These are phyloP conservation scores for Typhlichthys eigenmanni DNA, from an alignment of 2,797 vertebrate genomes.

Conservation along the genomic window DNA sequence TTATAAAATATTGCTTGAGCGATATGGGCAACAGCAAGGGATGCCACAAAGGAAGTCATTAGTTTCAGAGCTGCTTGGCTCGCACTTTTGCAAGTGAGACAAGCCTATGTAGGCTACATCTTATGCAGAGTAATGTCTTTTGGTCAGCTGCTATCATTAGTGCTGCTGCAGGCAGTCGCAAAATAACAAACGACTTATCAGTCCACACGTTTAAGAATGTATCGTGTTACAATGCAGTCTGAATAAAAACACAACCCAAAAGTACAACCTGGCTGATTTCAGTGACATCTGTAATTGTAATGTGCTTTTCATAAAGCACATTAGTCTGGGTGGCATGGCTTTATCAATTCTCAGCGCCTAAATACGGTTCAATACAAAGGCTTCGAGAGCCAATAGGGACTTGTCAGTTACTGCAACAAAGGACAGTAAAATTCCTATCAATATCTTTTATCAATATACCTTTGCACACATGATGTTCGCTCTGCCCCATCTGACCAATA, in stretches of 20 bases:
- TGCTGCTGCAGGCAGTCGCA: slow-evolving; percentile 21
- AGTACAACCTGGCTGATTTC: not conserved
- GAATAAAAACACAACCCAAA: no score
- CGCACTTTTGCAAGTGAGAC: slow-evolving; percentile 40
- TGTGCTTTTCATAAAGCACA: not conserved
- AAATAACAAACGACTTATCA: slow-evolving; percentile 32
- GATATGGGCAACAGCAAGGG: slow-evolving; percentile 31
- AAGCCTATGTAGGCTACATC: slow-evolving; percentile 45
- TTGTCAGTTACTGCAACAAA: not conserved
- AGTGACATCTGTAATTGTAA: slow-evolving; percentile 1
- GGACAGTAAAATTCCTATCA: not conserved
- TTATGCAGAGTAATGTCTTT: slow-evolving; percentile 55
- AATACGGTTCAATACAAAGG: slow-evolving; percentile 22
- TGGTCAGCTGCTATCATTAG: slow-evolving; percentile 47
- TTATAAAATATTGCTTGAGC: slow-evolving; percentile 36
- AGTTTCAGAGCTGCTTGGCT: slow-evolving; percentile 52
- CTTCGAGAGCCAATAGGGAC: slow-evolving; percentile 11
- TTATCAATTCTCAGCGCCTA: slow-evolving; percentile 10
- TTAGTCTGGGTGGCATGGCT: slow-evolving; percentile 7
- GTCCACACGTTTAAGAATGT: not conserved
- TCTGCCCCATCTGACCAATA: no score
- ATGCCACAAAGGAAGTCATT: slow-evolving; percentile 38
- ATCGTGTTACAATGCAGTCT: not conserved
- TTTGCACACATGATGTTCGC: no score
- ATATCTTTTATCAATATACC: no score